Conservation (phyloP, 2,113 vertebrate species). For the Alosa alosa region DNA sequence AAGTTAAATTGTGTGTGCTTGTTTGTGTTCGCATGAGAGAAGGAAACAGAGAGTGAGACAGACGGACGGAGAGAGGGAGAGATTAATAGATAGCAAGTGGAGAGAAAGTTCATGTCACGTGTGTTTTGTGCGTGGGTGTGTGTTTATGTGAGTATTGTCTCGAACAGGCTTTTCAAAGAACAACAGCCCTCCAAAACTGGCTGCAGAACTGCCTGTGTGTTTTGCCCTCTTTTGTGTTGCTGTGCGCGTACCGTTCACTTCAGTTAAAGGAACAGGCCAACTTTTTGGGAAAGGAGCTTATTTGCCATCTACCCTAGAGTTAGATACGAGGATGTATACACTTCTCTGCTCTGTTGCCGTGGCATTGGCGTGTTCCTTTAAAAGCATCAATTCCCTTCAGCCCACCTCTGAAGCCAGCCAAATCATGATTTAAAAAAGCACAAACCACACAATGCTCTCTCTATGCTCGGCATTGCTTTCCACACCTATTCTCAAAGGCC, state of each 20-base stretch:
- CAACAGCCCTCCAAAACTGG: background rate
- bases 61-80: background rate
- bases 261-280: background rate
- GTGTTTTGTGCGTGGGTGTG: background rate
- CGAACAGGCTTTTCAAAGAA: background rate
- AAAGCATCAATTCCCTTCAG: background rate
- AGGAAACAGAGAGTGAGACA: background rate
- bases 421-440: slow-evolving; percentile 21
- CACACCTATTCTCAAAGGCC: slow-evolving; percentile 18
- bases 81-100: background rate
- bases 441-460: slow-evolving; percentile 24
- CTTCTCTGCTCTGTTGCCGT: background rate
- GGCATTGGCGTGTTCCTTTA: background rate
- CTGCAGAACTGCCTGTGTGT: background rate
- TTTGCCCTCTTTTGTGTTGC: background rate
- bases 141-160: slow-evolving; percentile 8
- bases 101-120: background rate
- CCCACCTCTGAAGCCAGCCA: slow-evolving; percentile 6
- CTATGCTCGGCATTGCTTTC: background rate
- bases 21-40: slow-evolving; percentile 8
- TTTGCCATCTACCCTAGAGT: no score
- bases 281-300: no score
- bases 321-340: no score
- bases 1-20: slow-evolving; percentile 16
- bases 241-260: background rate